Base-by-base conservation (phyloP, 2,888 invertebrate species). In the Drosophila hamatofila region DNA sequence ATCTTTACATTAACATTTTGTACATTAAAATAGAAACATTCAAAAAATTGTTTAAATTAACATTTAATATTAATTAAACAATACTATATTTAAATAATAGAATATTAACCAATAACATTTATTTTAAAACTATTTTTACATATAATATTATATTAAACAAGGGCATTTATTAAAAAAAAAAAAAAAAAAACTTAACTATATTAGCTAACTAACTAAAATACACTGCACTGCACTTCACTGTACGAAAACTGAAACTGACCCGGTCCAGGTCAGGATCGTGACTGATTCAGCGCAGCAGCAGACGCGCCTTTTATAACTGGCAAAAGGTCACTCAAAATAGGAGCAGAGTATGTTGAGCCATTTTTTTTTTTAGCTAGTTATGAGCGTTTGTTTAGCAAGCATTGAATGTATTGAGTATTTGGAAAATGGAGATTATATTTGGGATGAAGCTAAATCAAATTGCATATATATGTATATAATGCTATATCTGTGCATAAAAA, bases 271-370 rank as follows among this genome's bases (percentile, higher is more conserved):
- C 49, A 18, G 18, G 12, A 18, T n/a, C 30, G 49, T 18, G 49
- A 49, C 30, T 49, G 49, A 30, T 18, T 7, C 12, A 12, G 2
- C 12, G 12, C 30, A 6, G 30, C 30, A 18, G 18, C 7, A 6
- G 49, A 18, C 49, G 27, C 30, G 27, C 18, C 49, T 49, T 49
- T 49, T 49, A 49, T 30, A 49, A 12, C 49, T 49, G 18, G n/a
- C 3, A 18, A 49, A 48, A 30, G 4, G 30, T 49, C 49, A 49
- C 49, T 49, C 49, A 30, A 30, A n/a, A 30, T 12, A 9, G 18
- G 30, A 30, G 30, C 30, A 30, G 49, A 30, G 18, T 6, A 30
- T 18, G 30, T 12, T 2, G 5, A n/a, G n/a, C 2, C 0, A 0
- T 1, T 30, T 8, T 14, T 37, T 37, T 37, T 27, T 27, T 27